These are phyloP conservation scores for Norana najaformis DNA, from an alignment of 2,888 invertebrate species.

Conservation along the genomic window DNA sequence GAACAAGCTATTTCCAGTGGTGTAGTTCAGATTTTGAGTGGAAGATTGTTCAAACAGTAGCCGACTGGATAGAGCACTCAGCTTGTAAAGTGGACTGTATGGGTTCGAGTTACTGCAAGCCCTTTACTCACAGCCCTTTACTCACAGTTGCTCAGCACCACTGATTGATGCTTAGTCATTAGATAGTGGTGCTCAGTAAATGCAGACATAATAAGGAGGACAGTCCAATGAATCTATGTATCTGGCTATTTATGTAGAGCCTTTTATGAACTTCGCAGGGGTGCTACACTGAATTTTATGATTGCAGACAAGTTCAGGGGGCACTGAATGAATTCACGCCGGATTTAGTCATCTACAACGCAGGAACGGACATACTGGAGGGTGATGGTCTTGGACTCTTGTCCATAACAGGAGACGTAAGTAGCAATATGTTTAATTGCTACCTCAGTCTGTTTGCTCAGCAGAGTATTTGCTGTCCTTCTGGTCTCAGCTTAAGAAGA, in stretches of 20 bases:
- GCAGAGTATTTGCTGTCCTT: not conserved
- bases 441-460: not conserved
- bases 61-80: too few relatives aligned
- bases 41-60: not conserved
- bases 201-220: too few relatives aligned
- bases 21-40: not conserved
- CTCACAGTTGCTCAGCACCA: too few relatives aligned
- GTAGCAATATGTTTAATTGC: not conserved
- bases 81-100: too few relatives aligned
- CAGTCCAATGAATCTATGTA: too few relatives aligned
- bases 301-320: slow-evolving; percentile 71
- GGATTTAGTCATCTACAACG: slow-evolving; percentile 83
- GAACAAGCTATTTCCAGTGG: not conserved
- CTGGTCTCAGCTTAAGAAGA: not conserved
- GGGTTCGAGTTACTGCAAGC: too few relatives aligned
- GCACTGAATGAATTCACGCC: slow-evolving; percentile 69
- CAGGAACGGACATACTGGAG: slow-evolving; percentile 83
- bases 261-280: too few relatives aligned
- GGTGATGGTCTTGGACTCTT: slow-evolving; percentile 79
- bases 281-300: not conserved
- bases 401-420: slow-evolving; percentile 66
- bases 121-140: too few relatives aligned
- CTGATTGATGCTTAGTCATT: too few relatives aligned
- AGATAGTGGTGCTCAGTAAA: too few relatives aligned
- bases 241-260: not conserved